Conservation (phyloP, 37 sponge, comb jelly and placozoan species). For the Mnemiopsis leidyi region DNA sequence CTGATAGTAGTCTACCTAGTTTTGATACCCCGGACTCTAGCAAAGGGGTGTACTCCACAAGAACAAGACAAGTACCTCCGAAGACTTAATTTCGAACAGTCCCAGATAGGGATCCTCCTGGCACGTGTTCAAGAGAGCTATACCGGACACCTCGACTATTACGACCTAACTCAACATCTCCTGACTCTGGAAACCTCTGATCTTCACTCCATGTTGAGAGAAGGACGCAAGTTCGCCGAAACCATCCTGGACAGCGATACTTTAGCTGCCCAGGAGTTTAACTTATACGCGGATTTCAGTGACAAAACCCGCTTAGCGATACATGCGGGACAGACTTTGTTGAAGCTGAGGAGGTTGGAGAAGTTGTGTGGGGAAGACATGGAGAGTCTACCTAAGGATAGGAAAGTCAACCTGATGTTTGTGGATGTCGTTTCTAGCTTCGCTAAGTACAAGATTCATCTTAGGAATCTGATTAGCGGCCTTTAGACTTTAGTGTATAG, state of each 20-base stretch:
- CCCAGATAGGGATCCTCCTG: not conserved
- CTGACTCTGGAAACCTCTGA: not conserved
- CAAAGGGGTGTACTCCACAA: not conserved
- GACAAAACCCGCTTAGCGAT: not conserved
- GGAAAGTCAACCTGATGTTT: not conserved
- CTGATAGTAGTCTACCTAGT: not conserved
- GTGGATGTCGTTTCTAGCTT: not conserved
- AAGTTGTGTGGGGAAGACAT: not conserved
- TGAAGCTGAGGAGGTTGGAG: not conserved
- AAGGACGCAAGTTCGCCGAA: not conserved
- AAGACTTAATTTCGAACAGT: not conserved
- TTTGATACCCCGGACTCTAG: not conserved
- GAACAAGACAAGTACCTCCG: not conserved
- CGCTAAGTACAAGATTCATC: not conserved
- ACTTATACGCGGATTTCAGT: not conserved
- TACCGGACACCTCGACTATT: not conserved
- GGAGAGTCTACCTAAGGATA: not conserved
- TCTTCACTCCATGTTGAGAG: not conserved
- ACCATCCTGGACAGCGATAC: not conserved
- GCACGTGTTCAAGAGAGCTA: not conserved
- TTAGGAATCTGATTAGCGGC: not conserved
- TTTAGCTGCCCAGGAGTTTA: not conserved
- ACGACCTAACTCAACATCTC: not conserved
- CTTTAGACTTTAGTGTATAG: not conserved
- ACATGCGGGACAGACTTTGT: not conserved